Evolutionary conservation across 2,113 vertebrate species (phyloP), one percentile per base, ranked within the genome.

Genomic region (Chionis minor): DNA sequence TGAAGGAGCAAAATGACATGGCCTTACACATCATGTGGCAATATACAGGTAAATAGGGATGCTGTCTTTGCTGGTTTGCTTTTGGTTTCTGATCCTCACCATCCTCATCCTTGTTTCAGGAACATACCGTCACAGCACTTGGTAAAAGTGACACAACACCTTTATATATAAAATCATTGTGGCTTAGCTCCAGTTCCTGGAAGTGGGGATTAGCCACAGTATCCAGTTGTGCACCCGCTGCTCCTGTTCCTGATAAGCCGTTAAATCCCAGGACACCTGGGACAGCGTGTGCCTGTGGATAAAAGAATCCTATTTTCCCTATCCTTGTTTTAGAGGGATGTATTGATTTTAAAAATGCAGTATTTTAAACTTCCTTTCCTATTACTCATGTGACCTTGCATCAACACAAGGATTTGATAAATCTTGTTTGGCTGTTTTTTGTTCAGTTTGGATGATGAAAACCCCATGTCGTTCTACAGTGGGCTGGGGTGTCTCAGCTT

Each of bases 1-100:
- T 72, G 81, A 93, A 81, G 94, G 84, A 95, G 58, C 86, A 80
- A 95, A 96, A 87, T 77, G 65, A 84, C 73, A 86, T 91, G 93
- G 94, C 92, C 95, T 96, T 96, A 92, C 35, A 62, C 45, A 73
- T 83, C 8, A 20, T 22, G 62, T 80, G 77, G 71, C 84, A 94
- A 86, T 79, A 44, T 89, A 40, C 71, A 87, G 74, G 51, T 91
- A 65, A 54, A 92, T 47, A 85, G 71, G 78, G 95, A 58, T 88
- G 63, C 55, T 81, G 49, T 66, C 59, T 88, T 83, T 78, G 51
- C 72, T 77, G 82, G 62, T 95, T 94, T 82, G 69, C 83, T 72
- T 96, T 91, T 90, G 62, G n/a, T 74, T 95, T 94, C 19, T 1
- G 0, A 33, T 84, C 72, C 20, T 96, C 28, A 14, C 44, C 20